Evolutionary conservation across 1,140 invertebrate genomes (phyloP).

Genomic region (Galleria mellonella): DNA sequence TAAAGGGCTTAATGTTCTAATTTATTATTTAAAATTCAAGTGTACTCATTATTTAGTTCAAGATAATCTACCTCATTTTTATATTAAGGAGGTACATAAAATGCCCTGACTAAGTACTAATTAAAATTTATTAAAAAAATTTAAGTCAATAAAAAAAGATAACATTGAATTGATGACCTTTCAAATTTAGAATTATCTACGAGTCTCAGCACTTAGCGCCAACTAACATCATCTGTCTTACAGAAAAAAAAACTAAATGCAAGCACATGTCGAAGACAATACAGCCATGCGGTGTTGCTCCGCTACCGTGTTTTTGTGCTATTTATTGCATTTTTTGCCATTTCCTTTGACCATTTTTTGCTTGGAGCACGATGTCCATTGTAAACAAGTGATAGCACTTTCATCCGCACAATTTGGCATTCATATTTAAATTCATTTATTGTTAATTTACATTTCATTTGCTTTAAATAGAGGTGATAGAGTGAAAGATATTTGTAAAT

Average conservation of each 20-base stretch:
- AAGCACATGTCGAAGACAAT: constrained; percentile 17
- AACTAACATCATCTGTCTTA: no score
- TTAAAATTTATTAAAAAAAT: no score
- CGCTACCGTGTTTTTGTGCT: constrained; percentile 4
- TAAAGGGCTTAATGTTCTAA: no score
- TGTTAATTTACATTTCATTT: constrained; percentile 6
- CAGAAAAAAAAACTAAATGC: constrained; percentile 5
- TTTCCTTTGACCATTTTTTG: constrained; percentile 9
- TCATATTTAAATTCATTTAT: not conserved
- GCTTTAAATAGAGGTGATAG: constrained; percentile 4
- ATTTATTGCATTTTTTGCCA: constrained; percentile 13
- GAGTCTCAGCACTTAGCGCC: no score
- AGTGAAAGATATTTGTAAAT: not conserved
- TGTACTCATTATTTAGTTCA: no score
- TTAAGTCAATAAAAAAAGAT: no score
- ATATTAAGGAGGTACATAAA: no score
- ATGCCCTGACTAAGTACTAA: no score
- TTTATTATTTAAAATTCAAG: no score
- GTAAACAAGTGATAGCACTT: constrained; percentile 19
- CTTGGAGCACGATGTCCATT: constrained; percentile 1
- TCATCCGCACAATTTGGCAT: constrained; percentile 23
- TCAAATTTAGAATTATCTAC: no score
- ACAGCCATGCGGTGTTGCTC: constrained; percentile 5
- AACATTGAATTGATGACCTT: no score
- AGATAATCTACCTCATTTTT: no score